These are phyloP conservation scores for Chelonoidis abingdonii DNA, from an alignment of 2,113 vertebrate species.

Conservation along the genomic window DNA sequence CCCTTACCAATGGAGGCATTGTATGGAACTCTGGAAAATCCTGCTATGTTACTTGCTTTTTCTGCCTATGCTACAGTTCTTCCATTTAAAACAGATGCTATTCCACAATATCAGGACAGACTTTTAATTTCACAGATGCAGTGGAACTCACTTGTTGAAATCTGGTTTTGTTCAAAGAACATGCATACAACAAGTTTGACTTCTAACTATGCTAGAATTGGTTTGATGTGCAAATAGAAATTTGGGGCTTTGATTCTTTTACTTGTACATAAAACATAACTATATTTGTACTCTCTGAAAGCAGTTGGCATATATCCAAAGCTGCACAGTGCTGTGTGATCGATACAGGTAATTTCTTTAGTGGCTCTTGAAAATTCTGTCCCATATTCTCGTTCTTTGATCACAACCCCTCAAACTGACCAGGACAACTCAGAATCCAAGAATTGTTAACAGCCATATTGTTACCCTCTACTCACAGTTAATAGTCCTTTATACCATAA, in stretches of 20 bases:
- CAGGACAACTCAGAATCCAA: background rate
- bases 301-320: background rate
- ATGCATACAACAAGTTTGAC: background rate
- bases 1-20: constrained; percentile 54
- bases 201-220: constrained; percentile 41
- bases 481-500: background rate
- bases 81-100: constrained; percentile 62
- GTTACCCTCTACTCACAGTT: background rate
- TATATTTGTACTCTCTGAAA: constrained; percentile 57
- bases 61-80: constrained; percentile 48
- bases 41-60: constrained; percentile 17
- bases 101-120: constrained; percentile 41
- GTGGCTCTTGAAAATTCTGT: constrained; percentile 17
- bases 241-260: constrained; percentile 56
- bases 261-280: constrained; percentile 34
- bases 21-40: constrained; percentile 38
- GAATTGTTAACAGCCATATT: background rate
- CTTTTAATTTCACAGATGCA: constrained; percentile 61
- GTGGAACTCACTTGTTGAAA: constrained; percentile 49
- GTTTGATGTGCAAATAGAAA: constrained; percentile 65
- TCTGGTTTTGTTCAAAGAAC: constrained; percentile 62
- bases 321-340: background rate
- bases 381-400: background rate
- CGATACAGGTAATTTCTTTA: constrained; percentile 48
- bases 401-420: background rate